These are phyloP conservation scores for Carcinoscorpius rotundicauda DNA, from an alignment of 1,140 invertebrate species.

Conservation along the genomic window DNA sequence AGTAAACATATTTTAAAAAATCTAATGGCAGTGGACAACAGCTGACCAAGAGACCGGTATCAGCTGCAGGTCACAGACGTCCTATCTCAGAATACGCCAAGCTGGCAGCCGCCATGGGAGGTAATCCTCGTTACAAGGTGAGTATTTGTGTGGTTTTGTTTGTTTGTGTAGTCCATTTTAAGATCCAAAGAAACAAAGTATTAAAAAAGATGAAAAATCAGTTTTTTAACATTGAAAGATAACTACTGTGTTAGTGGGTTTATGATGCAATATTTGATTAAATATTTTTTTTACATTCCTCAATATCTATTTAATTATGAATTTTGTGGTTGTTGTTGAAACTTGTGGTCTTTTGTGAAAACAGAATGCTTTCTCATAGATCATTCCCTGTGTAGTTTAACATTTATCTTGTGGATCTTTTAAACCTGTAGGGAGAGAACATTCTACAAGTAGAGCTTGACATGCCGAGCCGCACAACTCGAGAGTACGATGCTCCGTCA, in stretches of 20 bases:
- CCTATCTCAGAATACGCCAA: conserved; percentile 60
- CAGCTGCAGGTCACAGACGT: conserved; percentile 46
- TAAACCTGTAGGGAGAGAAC: conserved; percentile 52
- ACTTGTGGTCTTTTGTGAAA: too few species aligned
- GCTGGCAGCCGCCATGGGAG: conserved; percentile 45
- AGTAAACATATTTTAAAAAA: too few species aligned
- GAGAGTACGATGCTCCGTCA: conserved; percentile 59
- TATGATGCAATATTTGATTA: too few species aligned
- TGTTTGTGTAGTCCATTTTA: too few species aligned
- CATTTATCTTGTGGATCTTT: too few species aligned
- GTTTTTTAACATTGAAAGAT: conserved; percentile 25
- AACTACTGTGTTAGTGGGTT: too few species aligned
- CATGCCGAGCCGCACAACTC: conserved; percentile 59
- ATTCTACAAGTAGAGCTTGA: conserved; percentile 68
- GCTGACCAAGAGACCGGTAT: conserved; percentile 43
- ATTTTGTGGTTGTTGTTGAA: too few species aligned
- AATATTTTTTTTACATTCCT: too few species aligned
- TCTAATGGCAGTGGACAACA: too few species aligned
- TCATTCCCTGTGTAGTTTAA: too few species aligned
- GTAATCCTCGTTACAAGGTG: conserved; percentile 42
- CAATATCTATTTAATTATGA: too few species aligned
- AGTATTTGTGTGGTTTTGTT: not conserved
- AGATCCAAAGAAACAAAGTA: not conserved
- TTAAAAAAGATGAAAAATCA: not conserved
- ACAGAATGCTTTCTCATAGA: too few species aligned